Base-by-base conservation (phyloP, 2,113 vertebrate species). In the Phrynocephalus versicolor region DNA sequence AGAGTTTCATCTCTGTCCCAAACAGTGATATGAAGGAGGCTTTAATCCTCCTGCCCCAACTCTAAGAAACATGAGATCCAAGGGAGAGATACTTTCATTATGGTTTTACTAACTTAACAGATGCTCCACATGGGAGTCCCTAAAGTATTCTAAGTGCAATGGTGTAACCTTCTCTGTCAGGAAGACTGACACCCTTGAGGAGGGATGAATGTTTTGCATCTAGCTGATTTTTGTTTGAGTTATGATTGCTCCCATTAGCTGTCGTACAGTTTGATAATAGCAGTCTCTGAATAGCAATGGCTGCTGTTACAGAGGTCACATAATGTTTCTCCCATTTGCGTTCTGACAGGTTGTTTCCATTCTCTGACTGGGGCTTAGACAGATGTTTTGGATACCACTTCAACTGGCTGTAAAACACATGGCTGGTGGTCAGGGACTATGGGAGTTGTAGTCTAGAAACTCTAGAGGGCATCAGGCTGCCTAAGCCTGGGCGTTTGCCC, bases 211-310 rank as follows among this genome's bases (percentile, higher is more conserved):
- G 75, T n/a, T 87, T 72, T 73, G 27, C 0, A 1, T 74, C 81
- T 55, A 33, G 70, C 67, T 89, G 86, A 83, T 65, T 81, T 86
- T 80, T 62, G 0, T 0, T 39, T 84, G 72, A 80, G 80, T 85
- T 85, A 84, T 81, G 83, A 82, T 84, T 45, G 81, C 84, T 90
- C 75, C 60, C 14, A 57, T 85, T 83, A 0, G 0, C 30, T 82
- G 80, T 51, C 75, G n/a, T 88, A 88, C 80, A 71, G 58, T 88
- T 85, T 83, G 85, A 88, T 85, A 88, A 85, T 81, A 83, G 70
- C 74, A 0, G 0, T 62, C n/a, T 82, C 13, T 27, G 81, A 81
- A 79, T 55, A 87, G 81, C 55, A 79, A 78, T 58, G 67, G 30
- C 69, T 90, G 33, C 81, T 85, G 70, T 79, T 89, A 67, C 23